Percentiles rank a stretch among this genome's conserved stretches.
These are phyloP conservation scores for Littorina saxatilis DNA, from an alignment of 1,140 invertebrate genomes.

Conservation along the genomic window DNA sequence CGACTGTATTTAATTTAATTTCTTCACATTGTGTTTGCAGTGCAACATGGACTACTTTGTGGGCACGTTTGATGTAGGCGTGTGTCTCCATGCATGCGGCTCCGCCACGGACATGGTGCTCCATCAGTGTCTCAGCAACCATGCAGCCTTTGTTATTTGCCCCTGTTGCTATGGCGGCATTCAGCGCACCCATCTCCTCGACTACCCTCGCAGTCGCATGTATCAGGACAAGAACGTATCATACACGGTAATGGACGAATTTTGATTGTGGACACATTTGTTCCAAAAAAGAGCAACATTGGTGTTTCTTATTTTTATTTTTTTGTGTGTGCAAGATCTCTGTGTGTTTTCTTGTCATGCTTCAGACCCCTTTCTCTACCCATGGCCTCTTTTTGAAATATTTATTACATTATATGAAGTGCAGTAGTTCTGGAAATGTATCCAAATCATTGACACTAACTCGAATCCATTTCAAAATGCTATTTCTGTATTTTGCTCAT, in stretches of 20 bases:
- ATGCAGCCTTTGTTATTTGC: slow-evolving; percentile 91
- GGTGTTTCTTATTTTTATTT: too few species aligned
- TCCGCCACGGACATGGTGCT: slow-evolving; percentile 95
- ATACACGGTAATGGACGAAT: slow-evolving; percentile 56
- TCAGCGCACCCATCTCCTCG: slow-evolving; percentile 82
- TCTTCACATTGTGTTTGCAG: slow-evolving; percentile 65
- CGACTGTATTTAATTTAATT: background rate
- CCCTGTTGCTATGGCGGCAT: slow-evolving; percentile 96
- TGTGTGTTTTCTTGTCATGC: too few species aligned
- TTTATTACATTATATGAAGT: too few species aligned
- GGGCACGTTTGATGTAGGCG: slow-evolving; percentile 85
- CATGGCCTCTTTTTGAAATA: too few species aligned
- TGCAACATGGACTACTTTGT: slow-evolving; percentile 78
- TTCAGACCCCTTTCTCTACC: too few species aligned
- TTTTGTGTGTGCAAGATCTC: too few species aligned
- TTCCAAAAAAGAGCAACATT: too few species aligned
- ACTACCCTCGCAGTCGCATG: slow-evolving; percentile 80
- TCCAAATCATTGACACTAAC: too few species aligned
- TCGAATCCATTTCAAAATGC: too few species aligned
- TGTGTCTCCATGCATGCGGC: slow-evolving; percentile 95
- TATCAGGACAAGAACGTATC: slow-evolving; percentile 77
- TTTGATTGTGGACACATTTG: too few species aligned
- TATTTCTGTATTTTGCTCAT: too few species aligned
- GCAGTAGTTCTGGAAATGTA: too few species aligned
- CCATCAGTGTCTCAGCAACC: slow-evolving; percentile 85